These are phyloP conservation scores for Branchellion lobata DNA, from an alignment of 2,888 invertebrate genomes.

Conservation along the genomic window DNA sequence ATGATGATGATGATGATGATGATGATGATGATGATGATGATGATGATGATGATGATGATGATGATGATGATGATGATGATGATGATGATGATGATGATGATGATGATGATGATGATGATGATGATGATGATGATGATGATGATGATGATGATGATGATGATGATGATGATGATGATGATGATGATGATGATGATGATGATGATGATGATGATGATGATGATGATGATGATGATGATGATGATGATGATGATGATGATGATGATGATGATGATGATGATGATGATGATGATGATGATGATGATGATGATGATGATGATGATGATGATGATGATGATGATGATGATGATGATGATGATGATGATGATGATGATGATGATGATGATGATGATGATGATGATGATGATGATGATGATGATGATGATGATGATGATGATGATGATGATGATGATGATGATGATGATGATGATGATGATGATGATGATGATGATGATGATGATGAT, in stretches of 20 bases:
- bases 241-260: constrained; percentile 10
- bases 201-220: constrained; percentile 19
- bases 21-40: constrained; percentile 19
- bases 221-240: constrained; percentile 20
- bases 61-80: constrained; percentile 10
- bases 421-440: constrained; percentile 10
- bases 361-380: constrained; percentile 10
- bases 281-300: constrained; percentile 20
- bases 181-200: constrained; percentile 10
- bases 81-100: constrained; percentile 19
- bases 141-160: constrained; percentile 19
- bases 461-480: constrained; percentile 20
- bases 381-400: constrained; percentile 19
- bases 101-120: constrained; percentile 20
- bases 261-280: constrained; percentile 19
- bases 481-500: constrained; percentile 10
- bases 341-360: constrained; percentile 20
- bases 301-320: constrained; percentile 10
- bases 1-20: constrained; percentile 10
- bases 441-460: constrained; percentile 19
- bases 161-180: constrained; percentile 20
- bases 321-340: constrained; percentile 19
- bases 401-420: constrained; percentile 20
- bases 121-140: constrained; percentile 10
- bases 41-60: constrained; percentile 20